Percentiles rank a stretch among this genome's conserved stretches.
Conservation (phyloP, 2,888 invertebrate species). For the Eurytoma adleriae region DNA sequence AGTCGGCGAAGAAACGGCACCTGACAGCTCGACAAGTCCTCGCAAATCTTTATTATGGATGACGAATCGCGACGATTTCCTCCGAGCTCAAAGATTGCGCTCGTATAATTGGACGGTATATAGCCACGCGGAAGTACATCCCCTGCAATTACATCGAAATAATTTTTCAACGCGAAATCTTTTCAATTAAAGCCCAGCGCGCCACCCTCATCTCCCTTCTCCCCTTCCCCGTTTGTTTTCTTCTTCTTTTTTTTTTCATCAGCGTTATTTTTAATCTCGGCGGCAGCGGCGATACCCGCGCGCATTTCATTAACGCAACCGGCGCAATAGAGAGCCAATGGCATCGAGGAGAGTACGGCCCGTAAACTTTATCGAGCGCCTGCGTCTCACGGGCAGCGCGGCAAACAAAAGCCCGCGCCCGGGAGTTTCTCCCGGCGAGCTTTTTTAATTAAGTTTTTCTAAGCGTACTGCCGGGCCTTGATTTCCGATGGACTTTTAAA, state of each 20-base stretch:
- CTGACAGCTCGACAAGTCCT: constrained; percentile 13
- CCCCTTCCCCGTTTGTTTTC: not conserved
- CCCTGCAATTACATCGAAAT: too few species aligned
- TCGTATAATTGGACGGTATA: constrained; percentile 17
- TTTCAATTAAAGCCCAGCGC: too few species aligned
- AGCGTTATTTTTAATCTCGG: too few species aligned
- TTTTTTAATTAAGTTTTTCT: constrained; percentile 49
- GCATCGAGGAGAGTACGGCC: not conserved
- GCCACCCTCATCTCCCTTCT: not conserved
- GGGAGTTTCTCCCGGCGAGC: not conserved
- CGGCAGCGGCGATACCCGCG: too few species aligned
- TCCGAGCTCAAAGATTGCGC: not conserved
- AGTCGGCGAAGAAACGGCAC: not conserved
- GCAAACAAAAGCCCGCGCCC: constrained; percentile 1
- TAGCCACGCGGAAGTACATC: not conserved
- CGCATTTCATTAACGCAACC: too few species aligned
- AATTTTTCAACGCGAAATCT: too few species aligned
- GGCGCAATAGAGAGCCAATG: too few species aligned
- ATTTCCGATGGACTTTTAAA: constrained; percentile 62
- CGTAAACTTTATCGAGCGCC: constrained; percentile 4
- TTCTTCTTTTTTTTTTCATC: too few species aligned
- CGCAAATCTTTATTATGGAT: constrained; percentile 48
- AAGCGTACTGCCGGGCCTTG: constrained; percentile 25
- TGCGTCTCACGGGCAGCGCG: not conserved
- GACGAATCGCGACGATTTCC: constrained; percentile 37